phyloP scores from a whole-genome alignment of 2,797 vertebrate genomes.

The Iguana delicatissima region DNA sequence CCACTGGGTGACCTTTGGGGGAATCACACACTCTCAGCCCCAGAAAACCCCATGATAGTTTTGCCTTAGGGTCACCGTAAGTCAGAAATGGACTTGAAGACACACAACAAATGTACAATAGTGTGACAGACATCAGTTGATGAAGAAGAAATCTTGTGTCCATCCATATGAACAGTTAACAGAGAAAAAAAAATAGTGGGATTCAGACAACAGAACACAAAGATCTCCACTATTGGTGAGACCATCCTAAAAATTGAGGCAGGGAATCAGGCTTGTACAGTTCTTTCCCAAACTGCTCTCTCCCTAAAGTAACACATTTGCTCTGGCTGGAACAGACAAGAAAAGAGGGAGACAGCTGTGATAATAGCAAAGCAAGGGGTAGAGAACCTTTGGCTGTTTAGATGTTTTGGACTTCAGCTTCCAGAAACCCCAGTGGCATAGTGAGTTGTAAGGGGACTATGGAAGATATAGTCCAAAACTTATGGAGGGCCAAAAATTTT shows the following conservation, averaged over 20 bases:
- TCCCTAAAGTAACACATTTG: background rate
- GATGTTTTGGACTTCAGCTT: background rate
- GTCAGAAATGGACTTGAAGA: no score
- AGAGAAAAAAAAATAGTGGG: background rate
- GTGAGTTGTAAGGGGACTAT: background rate
- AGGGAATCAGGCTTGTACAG: background rate
- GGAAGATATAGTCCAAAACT: background rate
- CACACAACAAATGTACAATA: no score
- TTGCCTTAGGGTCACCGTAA: no score
- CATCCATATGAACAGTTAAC: background rate
- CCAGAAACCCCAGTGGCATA: background rate
- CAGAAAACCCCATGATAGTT: no score
- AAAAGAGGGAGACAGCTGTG: background rate
- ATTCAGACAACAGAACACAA: background rate
- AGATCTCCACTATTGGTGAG: background rate
- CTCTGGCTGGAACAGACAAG: background rate
- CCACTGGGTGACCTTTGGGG: no score
- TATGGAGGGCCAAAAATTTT: background rate
- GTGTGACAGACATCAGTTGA: no score
- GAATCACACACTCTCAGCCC: no score
- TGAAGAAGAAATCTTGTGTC: background rate
- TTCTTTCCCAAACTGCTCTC: background rate
- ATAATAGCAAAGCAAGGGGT: background rate
- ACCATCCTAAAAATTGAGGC: background rate
- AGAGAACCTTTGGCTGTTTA: background rate